Base-by-base conservation (phyloP, 2,113 vertebrate species). In the Triplophysa dalaica region DNA sequence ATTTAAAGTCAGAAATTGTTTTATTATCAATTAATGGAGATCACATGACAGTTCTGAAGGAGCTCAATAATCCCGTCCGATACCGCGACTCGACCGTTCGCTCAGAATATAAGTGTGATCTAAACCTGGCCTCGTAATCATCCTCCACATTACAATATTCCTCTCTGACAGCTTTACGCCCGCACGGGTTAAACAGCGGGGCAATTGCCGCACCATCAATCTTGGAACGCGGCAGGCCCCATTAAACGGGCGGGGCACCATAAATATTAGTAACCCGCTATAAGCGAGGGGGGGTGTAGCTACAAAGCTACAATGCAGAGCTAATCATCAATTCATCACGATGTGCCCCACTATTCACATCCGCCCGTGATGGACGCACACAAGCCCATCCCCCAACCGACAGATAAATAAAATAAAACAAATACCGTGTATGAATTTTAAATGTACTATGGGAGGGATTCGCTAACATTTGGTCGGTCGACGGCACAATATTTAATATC, bases 221-320 rank as follows among this genome's bases (percentile, higher is more conserved):
- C 90, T 93, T 17, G 13, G 79, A 77, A 82, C 83, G 74, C 58
- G 75, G 85, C 68, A 86, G 84, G 82, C 79, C 67, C 81, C 77
- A 86, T 89, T 91, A 91, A 94, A 92, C 84, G 84, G 81, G 78
- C 86, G 43, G 72, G 50, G 14, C 81, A 89, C 88, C 90, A 94
- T 93, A 93, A 94, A 93, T 92, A 89, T 89, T 83, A 90, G 86
- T 88, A 81, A 87, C 86, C 81, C 85, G 73, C 85, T 85, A 79
- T 82, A 85, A 81, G 13, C n/a, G 41, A 14, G n/a, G 45, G 58
- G 78, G 52, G 33, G 33, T 38, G 33, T 7, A 85, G 79, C 84
- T 89, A 87, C 68, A 84, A 87, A 87, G 90, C 84, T 90, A 89
- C 83, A 87, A 74, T 86, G 86, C 67, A 81, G 54, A 88, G 72